Percentiles rank a stretch among this genome's conserved stretches.
Evolutionary conservation across 2,113 vertebrate genomes (phyloP).

Genomic region (Chamaea fasciata): DNA sequence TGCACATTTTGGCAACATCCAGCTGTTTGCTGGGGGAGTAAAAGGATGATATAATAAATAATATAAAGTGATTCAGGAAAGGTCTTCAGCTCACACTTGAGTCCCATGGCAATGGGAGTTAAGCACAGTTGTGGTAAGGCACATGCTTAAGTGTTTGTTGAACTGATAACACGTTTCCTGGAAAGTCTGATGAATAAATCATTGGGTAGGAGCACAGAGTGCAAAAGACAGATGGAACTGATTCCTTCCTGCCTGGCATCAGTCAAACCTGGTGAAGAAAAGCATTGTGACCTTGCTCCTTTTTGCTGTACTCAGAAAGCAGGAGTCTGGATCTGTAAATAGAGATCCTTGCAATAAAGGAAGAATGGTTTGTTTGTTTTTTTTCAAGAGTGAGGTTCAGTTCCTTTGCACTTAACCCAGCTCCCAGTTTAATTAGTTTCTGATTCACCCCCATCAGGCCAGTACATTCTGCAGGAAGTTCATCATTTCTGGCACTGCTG

Average conservation of each 20-base stretch:
- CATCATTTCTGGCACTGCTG: slow-evolving; percentile 33
- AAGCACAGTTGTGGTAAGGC: neutral
- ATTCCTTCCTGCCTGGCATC: neutral
- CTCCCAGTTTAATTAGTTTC: slow-evolving; percentile 51
- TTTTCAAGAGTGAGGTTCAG: slow-evolving; percentile 6
- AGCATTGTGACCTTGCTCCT: neutral
- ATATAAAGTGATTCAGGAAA: neutral
- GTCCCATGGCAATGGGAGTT: neutral
- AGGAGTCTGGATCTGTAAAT: neutral
- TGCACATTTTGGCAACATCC: neutral
- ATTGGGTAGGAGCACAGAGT: neutral
- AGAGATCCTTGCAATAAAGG: neutral
- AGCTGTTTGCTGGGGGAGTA: neutral
- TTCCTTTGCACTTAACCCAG: slow-evolving; percentile 17
- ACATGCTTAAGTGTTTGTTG: neutral
- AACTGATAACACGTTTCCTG: neutral
- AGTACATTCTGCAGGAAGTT: slow-evolving; percentile 52
- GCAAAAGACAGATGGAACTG: neutral
- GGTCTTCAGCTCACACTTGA: neutral
- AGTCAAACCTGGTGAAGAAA: neutral
- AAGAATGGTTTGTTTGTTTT: neutral
- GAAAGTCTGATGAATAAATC: neutral
- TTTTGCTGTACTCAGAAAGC: neutral
- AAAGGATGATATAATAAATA: neutral
- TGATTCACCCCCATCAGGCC: slow-evolving; percentile 30